Base-by-base conservation (phyloP, 1,140 invertebrate species). In the Schlechtendalia chinensis region DNA sequence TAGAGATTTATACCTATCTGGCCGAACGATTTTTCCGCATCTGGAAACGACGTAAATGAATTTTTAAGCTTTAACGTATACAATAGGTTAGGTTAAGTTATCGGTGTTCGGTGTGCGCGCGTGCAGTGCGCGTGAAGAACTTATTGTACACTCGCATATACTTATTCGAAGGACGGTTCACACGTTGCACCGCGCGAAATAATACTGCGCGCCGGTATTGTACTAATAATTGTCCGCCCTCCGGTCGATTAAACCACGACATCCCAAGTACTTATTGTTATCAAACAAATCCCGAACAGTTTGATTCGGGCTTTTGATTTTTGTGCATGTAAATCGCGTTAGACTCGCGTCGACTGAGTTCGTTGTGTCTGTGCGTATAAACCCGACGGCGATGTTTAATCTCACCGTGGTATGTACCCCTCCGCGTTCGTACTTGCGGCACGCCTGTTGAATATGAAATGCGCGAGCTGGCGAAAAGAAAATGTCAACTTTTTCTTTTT, bases 381-480 rank as follows among this genome's bases (percentile, higher is more conserved):
- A 69, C 67, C 24, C 67, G 67, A 50, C 45, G 17, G 45, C 67
- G 67, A 69, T 69, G 22, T 69, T 69, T 69, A 69, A 69, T 69
- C 67, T 50, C 67, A 39, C 39, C 4, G 39, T 11, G 67, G 45
- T 39, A 69, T 69, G 45, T 39, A 14, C 19, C 39, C 12, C 32
- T 45, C 19, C n/a, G 63, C 32, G 63, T 69, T 69, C 45, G 50
- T 50, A 69, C 67, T 69, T 69, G 27, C 47, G 39, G 67, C 27
- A 69, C 67, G 67, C 67, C 67, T 69, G 67, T 69, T 69, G 67
- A 69, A 69, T 69, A 69, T 69, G 67, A 24, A 69, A 69, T 69
- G 39, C 10, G 67, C 45, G 47, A 32, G 22, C 22, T 39, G 22
- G 22, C 47, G 67, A 69, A 50, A 67, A 69, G 11, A 69, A 69